Percentiles rank a stretch among this genome's conserved stretches.
phyloP scores from a whole-genome alignment of 2,888 invertebrate species.

The Gnatocerus cornutus region DNA sequence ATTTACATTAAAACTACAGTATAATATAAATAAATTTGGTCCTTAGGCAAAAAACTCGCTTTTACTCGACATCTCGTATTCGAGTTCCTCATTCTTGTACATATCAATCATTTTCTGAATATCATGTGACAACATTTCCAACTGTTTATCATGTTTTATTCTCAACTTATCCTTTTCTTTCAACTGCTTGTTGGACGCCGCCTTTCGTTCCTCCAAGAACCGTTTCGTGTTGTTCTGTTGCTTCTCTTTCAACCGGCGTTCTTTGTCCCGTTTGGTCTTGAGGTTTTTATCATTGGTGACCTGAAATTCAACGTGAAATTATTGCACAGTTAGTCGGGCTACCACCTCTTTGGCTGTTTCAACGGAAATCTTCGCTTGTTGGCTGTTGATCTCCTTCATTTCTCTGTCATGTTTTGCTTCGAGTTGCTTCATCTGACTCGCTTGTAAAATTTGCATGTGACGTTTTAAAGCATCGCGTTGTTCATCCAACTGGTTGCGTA shows the following conservation, averaged over 20 bases:
- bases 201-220: conserved; percentile 96
- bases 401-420: conserved; percentile 95
- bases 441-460: conserved; percentile 89
- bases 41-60: conserved; percentile 91
- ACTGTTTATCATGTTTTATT: conserved; percentile 92
- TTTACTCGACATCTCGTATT: conserved; percentile 91
- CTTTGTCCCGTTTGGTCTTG: conserved; percentile 97
- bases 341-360: conserved; percentile 96
- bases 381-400: conserved; percentile 94
- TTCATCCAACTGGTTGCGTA: conserved; percentile 88
- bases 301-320: conserved; percentile 55
- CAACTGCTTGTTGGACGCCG: conserved; percentile 89
- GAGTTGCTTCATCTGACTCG: conserved; percentile 89
- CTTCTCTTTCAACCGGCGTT: conserved; percentile 93
- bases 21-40: conserved; percentile 19
- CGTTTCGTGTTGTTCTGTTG: conserved; percentile 98
- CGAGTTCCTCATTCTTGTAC: conserved; percentile 95
- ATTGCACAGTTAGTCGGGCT: background rate
- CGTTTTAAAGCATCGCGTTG: conserved; percentile 80
- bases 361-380: conserved; percentile 96
- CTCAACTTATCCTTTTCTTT: conserved; percentile 95
- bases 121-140: conserved; percentile 90
- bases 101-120: conserved; percentile 93
- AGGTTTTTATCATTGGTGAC: conserved; percentile 93
- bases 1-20: conserved; percentile 16